Conservation (phyloP, 2,113 vertebrate species). For the Alosa alosa region DNA sequence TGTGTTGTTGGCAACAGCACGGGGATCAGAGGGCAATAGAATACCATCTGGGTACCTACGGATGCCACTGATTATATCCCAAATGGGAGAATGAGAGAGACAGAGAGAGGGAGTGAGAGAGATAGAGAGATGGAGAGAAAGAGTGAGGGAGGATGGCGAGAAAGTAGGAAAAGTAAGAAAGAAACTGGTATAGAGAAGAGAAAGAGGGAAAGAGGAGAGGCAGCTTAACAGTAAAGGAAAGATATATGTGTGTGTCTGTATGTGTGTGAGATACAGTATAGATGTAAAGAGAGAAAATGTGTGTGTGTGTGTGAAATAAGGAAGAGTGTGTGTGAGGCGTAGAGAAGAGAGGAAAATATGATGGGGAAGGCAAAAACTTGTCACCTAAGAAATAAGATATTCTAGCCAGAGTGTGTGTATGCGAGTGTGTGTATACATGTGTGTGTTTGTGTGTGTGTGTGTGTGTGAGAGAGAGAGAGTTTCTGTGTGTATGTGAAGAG, state of each 20-base stretch:
- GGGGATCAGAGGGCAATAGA: conserved; percentile 22
- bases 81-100: not conserved
- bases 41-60: conserved; percentile 21
- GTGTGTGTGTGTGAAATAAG: conserved; percentile 22
- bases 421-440: too few relatives aligned
- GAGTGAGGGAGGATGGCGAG: not conserved
- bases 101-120: not conserved
- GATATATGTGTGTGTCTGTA: conserved; percentile 11
- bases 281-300: not conserved
- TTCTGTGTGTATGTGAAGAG: not conserved
- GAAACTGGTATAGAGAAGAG: not conserved
- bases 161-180: not conserved
- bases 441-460: not conserved
- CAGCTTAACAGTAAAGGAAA: not conserved
- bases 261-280: conserved; percentile 23
- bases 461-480: not conserved
- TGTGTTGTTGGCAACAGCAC: conserved; percentile 5
- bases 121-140: conserved; percentile 4
- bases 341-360: not conserved
- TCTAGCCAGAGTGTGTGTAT: not conserved
- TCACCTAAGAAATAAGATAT: not conserved
- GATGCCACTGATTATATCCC: conserved; percentile 31
- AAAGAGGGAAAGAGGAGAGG: not conserved
- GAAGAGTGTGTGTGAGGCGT: not conserved
- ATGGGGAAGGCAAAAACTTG: not conserved